Percentiles rank a stretch among this genome's conserved stretches.
These are phyloP conservation scores for Gila robusta DNA, from an alignment of 2,797 vertebrate species.

Conservation along the genomic window DNA sequence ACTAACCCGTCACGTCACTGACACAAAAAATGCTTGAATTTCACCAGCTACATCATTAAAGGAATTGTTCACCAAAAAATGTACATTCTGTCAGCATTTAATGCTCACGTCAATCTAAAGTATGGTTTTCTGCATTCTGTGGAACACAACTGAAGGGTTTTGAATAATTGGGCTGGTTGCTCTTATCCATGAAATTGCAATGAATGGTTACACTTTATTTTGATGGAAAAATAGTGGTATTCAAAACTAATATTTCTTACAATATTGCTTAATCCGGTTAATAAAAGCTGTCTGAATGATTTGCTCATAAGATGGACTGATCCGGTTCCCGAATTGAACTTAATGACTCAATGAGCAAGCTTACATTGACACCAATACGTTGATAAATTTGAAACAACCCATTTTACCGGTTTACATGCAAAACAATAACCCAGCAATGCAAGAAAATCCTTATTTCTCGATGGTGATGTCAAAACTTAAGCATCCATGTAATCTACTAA, in stretches of 20 bases:
- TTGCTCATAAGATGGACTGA: not conserved
- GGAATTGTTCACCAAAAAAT: not conserved
- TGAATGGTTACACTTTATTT: too few relatives aligned
- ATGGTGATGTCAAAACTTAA: not conserved
- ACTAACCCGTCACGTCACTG: not conserved
- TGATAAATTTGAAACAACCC: not conserved
- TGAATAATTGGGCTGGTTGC: not conserved
- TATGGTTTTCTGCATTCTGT: not conserved
- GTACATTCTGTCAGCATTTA: not conserved
- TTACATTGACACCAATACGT: not conserved
- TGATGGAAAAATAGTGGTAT: not conserved
- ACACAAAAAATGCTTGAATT: conserved; percentile 10
- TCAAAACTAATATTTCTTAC: not conserved
- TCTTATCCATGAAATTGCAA: not conserved
- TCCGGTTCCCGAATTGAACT: not conserved
- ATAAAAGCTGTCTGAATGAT: not conserved
- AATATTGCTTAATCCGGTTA: not conserved
- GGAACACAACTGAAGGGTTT: not conserved
- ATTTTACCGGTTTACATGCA: not conserved
- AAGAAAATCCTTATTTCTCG: not conserved
- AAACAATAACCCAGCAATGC: not conserved
- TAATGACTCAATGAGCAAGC: not conserved
- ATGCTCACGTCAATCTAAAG: not conserved
- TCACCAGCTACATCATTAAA: not conserved
- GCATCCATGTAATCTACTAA: not conserved